phyloP scores from a whole-genome alignment of 2,888 invertebrate species.

The Halictus ligatus region DNA sequence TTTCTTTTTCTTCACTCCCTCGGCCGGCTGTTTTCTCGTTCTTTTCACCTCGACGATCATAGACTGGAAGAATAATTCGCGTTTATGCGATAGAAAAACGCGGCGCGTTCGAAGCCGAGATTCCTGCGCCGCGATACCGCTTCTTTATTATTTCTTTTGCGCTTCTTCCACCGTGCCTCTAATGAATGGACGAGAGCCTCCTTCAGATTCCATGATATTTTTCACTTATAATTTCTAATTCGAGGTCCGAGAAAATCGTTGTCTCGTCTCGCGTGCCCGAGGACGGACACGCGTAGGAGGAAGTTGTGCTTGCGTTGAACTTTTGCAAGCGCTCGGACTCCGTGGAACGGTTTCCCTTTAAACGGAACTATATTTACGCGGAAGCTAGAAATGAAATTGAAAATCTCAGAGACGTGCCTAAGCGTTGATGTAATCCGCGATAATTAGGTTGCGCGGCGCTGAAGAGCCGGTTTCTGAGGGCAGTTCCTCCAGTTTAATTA shows the following conservation, averaged over 20 bases:
- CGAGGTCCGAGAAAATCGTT: background rate
- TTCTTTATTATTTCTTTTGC: background rate
- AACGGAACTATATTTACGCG: background rate
- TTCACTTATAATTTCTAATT: constrained; percentile 11
- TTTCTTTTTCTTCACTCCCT: background rate
- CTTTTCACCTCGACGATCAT: background rate
- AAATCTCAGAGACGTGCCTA: background rate
- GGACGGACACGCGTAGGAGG: background rate
- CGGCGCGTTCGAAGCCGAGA: constrained; percentile 1
- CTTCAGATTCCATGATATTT: background rate
- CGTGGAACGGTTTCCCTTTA: background rate
- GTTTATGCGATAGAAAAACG: constrained; percentile 14
- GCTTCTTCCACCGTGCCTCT: background rate
- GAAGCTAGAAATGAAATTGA: background rate
- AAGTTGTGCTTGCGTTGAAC: background rate
- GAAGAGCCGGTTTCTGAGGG: background rate
- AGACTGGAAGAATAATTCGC: background rate
- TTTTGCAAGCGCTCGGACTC: background rate
- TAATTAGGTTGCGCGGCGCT: background rate
- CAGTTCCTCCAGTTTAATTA: background rate
- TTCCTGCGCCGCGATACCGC: background rate
- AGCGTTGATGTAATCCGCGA: background rate
- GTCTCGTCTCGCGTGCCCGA: background rate
- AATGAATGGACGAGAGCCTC: background rate
- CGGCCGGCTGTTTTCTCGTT: background rate